Conservation (phyloP, 2,888 invertebrate genomes). For the Anoplius nigerrimus region DNA sequence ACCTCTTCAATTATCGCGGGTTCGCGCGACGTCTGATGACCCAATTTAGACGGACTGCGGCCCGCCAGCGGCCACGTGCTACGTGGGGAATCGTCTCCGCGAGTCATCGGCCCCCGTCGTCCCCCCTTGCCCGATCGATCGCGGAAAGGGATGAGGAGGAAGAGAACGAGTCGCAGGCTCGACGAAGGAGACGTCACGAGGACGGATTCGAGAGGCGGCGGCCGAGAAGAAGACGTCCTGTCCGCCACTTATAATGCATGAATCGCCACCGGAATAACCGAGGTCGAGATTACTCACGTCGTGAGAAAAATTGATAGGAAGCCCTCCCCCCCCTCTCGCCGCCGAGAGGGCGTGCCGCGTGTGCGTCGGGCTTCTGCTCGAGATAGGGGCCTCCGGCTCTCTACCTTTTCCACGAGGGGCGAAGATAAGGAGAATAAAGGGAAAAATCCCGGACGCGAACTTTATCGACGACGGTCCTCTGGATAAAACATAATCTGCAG, state of each 20-base stretch:
- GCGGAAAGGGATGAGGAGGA: conserved; percentile 36
- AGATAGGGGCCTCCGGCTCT: too few relatives aligned
- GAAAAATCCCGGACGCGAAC: neutral
- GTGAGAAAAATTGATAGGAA: conserved; percentile 18
- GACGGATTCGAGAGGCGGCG: neutral
- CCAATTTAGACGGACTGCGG: conserved; percentile 38
- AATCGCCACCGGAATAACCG: conserved; percentile 31
- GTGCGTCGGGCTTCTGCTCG: neutral
- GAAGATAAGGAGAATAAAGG: neutral
- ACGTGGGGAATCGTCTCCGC: conserved; percentile 27
- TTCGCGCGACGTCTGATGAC: conserved; percentile 46
- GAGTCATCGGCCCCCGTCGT: neutral
- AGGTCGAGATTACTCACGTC: conserved; percentile 28
- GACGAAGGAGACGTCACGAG: neutral
- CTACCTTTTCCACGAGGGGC: too few relatives aligned
- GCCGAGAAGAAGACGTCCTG: conserved; percentile 9
- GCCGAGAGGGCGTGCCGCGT: neutral
- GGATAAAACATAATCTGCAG: neutral
- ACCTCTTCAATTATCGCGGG: conserved; percentile 24
- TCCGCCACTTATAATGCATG: conserved; percentile 30
- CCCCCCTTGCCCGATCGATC: conserved; percentile 32
- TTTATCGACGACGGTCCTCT: neutral
- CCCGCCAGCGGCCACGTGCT: conserved; percentile 11
- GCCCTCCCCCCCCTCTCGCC: neutral
- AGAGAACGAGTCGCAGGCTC: neutral